Evolutionary conservation across 2,113 vertebrate species (phyloP).

Genomic region (Tympanuchus pallidicinctus): DNA sequence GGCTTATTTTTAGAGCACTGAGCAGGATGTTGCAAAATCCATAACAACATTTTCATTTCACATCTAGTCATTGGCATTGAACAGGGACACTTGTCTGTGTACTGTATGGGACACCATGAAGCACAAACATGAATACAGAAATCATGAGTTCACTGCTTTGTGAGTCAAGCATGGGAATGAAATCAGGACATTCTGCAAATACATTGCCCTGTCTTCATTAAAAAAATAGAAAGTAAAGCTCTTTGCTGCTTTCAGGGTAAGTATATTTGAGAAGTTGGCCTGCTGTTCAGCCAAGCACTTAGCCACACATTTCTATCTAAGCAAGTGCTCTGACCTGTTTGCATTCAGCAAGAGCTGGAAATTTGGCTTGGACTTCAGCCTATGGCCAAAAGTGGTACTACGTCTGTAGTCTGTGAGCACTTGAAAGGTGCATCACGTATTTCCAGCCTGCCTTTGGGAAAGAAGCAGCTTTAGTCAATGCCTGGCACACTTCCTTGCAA

Average conservation of each 20-base stretch:
- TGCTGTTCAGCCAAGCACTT: not conserved
- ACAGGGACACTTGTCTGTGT: not conserved
- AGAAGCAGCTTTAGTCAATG: not conserved
- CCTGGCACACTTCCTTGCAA: not conserved
- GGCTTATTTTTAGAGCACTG: not conserved
- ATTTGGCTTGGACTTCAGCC: not conserved
- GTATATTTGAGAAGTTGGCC: not conserved
- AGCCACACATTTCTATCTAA: not conserved
- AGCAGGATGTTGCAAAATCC: not conserved
- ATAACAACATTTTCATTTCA: not conserved
- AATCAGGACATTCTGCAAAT: not conserved
- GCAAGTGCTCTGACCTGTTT: not conserved
- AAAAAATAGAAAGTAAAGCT: not conserved
- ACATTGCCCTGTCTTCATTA: not conserved
- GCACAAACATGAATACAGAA: not conserved
- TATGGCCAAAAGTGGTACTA: not conserved
- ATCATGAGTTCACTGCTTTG: not conserved
- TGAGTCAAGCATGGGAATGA: not conserved
- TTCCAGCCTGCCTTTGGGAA: not conserved
- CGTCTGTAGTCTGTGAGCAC: not conserved
- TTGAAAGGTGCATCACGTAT: not conserved
- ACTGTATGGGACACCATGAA: not conserved
- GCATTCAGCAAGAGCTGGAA: not conserved
- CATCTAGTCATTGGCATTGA: not conserved
- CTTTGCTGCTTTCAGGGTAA: not conserved